Evolutionary conservation across 2,113 vertebrate species (phyloP), one percentile per base, ranked within the genome.

Genomic region (Lampris megalopsis): DNA sequence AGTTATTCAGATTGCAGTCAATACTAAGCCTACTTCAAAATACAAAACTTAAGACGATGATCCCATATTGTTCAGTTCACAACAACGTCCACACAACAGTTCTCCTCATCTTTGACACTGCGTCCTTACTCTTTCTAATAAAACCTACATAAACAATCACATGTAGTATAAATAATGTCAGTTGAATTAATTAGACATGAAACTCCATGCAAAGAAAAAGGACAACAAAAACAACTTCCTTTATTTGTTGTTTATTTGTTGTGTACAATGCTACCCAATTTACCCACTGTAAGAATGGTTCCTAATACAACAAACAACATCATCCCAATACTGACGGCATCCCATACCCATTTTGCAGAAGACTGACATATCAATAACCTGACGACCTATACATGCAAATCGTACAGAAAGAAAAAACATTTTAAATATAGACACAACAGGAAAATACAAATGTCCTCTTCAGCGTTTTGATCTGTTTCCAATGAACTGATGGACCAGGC

Each of bases 401-500:
- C 24, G 61, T 2, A 62, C 13, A 49, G 13, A 63, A 77, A 67
- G 50, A 36, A 0, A 52, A 3, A 63, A 64, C 40, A 9, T 40
- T 53, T 9, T 36, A 24, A 24, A 24, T 24, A 24, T 48, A 54
- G 3, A 9, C n/a, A 42, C 49, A 72, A 53, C 9, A 70, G 64
- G 41, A 9, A 62, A 11, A 81, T 47, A 65, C 37, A 35, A 67
- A 24, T 36, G 11, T 63, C 2, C 41, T 49, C 38, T 52, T 86
- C 45, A 86, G 6, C 66, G 38, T 42, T 75, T 11, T 57, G 4
- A 81, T 75, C 57, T 69, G 11, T 62, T 74, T 82, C 54, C 40
- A 45, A 70, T 80, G 62, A 97, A 95, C 10, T 93, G 94, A 57
- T 88, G 86, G 77, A 96, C 77, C 56, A 97, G 92, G 72, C 84